phyloP scores from a whole-genome alignment of 2,797 vertebrate species.

The Acropternis orthonyx region DNA sequence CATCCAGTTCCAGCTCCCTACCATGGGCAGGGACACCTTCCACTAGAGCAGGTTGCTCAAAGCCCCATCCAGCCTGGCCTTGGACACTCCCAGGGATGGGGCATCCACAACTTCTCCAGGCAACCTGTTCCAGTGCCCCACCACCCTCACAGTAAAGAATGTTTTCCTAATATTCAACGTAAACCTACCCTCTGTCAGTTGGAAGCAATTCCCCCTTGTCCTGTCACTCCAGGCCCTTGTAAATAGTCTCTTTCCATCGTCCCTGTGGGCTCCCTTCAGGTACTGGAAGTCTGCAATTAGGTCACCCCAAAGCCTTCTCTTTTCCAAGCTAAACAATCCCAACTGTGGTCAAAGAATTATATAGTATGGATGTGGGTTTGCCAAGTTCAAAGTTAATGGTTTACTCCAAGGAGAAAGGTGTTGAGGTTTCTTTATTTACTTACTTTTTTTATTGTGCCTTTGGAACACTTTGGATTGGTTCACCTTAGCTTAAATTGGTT shows the following conservation, averaged over 20 bases:
- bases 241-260: not conserved
- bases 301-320: not conserved
- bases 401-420: not conserved
- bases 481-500: not conserved
- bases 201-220: not conserved
- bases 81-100: not conserved
- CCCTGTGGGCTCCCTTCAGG: not conserved
- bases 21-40: not conserved
- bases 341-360: not conserved
- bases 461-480: not conserved
- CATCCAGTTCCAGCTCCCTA: not conserved
- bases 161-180: not conserved
- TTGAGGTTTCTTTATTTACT: not conserved
- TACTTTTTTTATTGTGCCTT: not conserved
- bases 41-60: fast-evolving
- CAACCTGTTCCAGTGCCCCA: not conserved
- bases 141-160: fast-evolving
- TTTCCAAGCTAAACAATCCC: not conserved
- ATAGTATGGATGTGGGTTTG: not conserved
- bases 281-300: fast-evolving
- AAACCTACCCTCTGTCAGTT: not conserved
- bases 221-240: not conserved
- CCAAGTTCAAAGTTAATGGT: not conserved
- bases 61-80: fast-evolving
- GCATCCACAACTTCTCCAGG: not conserved